Evolutionary conservation across 2,797 vertebrate genomes (phyloP).

Genomic region (Falco berigora): DNA sequence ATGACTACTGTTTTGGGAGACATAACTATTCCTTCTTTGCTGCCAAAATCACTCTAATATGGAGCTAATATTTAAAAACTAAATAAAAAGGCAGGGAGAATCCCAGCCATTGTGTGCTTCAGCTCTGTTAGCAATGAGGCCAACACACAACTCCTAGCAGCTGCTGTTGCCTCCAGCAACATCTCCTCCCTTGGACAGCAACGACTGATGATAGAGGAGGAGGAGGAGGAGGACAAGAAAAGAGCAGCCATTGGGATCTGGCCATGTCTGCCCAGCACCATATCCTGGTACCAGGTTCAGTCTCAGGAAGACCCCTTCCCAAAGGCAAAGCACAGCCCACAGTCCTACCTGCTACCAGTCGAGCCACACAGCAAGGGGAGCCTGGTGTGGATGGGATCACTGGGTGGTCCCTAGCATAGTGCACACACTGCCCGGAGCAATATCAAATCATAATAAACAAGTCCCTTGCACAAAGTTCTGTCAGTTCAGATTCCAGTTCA

Average conservation of each 20-base stretch:
- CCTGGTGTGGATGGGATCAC: background rate
- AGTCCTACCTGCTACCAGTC: background rate
- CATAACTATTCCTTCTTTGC: background rate
- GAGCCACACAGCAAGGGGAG: background rate
- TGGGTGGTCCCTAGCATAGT: slow-evolving; percentile 59
- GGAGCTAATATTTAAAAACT: background rate
- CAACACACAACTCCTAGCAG: slow-evolving; percentile 29
- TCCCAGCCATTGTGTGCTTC: background rate
- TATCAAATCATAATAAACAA: slow-evolving; percentile 66
- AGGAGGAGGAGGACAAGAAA: background rate
- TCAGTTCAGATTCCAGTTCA: slow-evolving; percentile 46
- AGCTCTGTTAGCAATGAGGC: background rate
- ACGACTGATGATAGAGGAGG: background rate
- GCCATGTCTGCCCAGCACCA: background rate
- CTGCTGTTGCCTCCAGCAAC: background rate
- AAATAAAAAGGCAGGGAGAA: background rate
- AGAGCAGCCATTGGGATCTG: background rate
- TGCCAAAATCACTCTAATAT: background rate
- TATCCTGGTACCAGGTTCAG: background rate
- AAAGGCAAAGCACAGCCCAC: background rate
- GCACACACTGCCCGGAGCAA: background rate
- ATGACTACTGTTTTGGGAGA: background rate
- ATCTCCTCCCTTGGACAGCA: background rate
- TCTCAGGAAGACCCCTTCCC: background rate
- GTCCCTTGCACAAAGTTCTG: background rate